phyloP scores from a whole-genome alignment of 2,113 vertebrate species.

The Panurus biarmicus region DNA sequence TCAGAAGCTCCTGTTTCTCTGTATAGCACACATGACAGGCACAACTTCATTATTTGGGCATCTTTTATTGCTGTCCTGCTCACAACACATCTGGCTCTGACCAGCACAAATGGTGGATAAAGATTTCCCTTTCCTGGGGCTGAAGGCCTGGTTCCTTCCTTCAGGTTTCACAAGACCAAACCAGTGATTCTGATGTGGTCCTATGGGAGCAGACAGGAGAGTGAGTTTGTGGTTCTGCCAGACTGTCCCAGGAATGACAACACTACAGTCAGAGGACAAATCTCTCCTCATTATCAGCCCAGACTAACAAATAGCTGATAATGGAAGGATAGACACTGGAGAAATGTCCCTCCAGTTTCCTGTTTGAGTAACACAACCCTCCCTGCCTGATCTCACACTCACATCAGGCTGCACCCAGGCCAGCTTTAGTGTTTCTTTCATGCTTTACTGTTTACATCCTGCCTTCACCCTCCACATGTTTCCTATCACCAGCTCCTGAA shows the following conservation, averaged over 20 bases:
- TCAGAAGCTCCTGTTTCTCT: background rate
- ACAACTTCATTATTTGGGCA: background rate
- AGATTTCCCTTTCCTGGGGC: background rate
- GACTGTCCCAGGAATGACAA: background rate
- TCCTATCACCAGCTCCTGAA: constrained; percentile 1
- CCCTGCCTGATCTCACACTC: background rate
- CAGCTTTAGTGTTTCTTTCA: background rate
- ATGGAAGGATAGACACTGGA: background rate
- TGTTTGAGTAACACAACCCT: background rate
- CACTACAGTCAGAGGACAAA: background rate
- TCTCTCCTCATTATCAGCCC: background rate
- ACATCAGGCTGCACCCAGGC: background rate
- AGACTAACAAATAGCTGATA: background rate
- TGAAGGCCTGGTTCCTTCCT: background rate
- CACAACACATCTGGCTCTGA: background rate
- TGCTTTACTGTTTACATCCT: constrained; percentile 16
- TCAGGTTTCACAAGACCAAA: background rate
- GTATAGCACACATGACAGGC: background rate
- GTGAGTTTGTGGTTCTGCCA: background rate
- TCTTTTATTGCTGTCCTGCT: background rate
- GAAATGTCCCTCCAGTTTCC: background rate
- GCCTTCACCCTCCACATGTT: constrained; percentile 33
- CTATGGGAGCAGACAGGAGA: background rate
- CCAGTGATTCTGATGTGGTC: background rate
- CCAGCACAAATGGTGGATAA: background rate